Base-by-base conservation (phyloP, 2,797 vertebrate genomes). In the Tolypeutes matacus region DNA sequence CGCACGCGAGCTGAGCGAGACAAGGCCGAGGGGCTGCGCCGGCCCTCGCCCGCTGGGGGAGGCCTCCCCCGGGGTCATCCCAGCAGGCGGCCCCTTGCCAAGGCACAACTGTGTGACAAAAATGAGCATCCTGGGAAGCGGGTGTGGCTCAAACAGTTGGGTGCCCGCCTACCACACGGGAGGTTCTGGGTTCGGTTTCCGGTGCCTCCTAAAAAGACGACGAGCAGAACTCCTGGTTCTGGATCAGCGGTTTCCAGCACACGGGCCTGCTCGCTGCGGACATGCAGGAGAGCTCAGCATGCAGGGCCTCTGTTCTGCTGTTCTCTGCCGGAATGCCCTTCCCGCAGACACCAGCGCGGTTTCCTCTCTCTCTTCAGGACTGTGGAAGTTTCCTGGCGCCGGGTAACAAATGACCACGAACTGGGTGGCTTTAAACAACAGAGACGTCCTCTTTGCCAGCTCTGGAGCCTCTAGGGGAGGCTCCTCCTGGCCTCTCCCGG, bases 321-420 rank as follows among this genome's bases (percentile, higher is more conserved):
- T 5, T n/a, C 31, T 11, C 31, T 4, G 7, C 65, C 2, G 0
- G 2, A 7, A 11, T 3, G 0, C 42, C 46, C 29, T 8, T 51
- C 42, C 82, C 51, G 34, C 31, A 20, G 13, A 58, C 5, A 36
- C 62, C 21, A 36, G 1, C 12, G 0, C 0, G 9, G 67, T 27
- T 49, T 83, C 70, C 56, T 14, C 4, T 10, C 23, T 70, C 18
- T 70, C 85, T 72, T 25, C 60, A 23, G 51, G 25, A 1, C 20
- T 53, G 56, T 20, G 21, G 56, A 6, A 56, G 56, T 21, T 56
- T 21, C 56, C 56, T 56, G 20, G 56, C 18, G 56, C 56, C 17
- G 20, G 5, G 18, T 56, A 20, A 56, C 56, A 21, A 21, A 21
- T 56, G 56, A 20, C 56, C 7, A 5, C 17, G 20, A 15, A 56